Conservation (phyloP, 2,797 vertebrate species). For the Pygocentrus nattereri region DNA sequence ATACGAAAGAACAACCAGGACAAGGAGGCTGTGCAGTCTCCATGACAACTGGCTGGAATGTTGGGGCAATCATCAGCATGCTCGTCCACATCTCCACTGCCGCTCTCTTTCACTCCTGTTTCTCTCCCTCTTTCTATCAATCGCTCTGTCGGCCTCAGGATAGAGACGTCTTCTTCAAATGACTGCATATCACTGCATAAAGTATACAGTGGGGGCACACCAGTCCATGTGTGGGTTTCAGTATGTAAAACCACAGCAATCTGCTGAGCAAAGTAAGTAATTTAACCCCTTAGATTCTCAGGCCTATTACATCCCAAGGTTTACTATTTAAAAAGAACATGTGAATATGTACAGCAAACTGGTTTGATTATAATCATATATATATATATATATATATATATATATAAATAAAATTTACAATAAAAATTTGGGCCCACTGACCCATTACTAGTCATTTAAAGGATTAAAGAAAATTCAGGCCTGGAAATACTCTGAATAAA, state of each 20-base stretch:
- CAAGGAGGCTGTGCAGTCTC: constrained; percentile 62
- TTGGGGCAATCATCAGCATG: constrained; percentile 63
- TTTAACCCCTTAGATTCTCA: not conserved
- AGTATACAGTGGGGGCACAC: constrained; percentile 7
- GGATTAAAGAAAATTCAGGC: no score
- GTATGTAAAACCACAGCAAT: not conserved
- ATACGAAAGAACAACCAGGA: constrained; percentile 42
- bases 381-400: no score
- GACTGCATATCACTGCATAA: constrained; percentile 14
- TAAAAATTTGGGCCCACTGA: no score
- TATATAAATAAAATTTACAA: no score
- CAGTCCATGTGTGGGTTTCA: constrained; percentile 3
- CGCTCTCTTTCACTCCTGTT: constrained; percentile 27
- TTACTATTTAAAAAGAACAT: no score
- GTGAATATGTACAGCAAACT: no score
- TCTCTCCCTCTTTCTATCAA: constrained; percentile 21
- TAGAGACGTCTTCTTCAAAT: constrained; percentile 38
- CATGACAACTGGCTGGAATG: constrained; percentile 67
- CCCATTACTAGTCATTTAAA: no score
- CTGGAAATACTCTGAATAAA: not conserved
- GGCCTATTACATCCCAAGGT: no score
- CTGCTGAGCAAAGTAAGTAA: not conserved
- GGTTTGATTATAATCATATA: no score
- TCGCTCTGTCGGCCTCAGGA: constrained; percentile 36
- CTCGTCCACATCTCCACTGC: constrained; percentile 57